phyloP scores from a whole-genome alignment of 1,140 invertebrate species.

The Wiebesia pumilae region DNA sequence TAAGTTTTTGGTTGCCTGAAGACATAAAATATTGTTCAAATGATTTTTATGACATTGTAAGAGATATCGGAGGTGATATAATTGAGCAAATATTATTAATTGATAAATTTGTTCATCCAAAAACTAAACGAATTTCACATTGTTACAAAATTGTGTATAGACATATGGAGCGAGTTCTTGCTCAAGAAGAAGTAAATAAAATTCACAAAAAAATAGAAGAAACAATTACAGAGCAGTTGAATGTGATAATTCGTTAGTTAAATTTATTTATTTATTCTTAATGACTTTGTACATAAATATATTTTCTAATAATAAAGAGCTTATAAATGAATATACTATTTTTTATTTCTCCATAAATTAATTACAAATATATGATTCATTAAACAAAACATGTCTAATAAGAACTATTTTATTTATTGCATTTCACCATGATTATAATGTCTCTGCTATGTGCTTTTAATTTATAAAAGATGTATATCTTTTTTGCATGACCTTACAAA shows the following conservation, averaged over 20 bases:
- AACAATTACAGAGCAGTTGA: constrained; percentile 77
- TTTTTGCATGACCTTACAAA: too few relatives aligned
- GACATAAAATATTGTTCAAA: constrained; percentile 82
- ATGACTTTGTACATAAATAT: constrained; percentile 21
- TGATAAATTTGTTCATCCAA: constrained; percentile 92
- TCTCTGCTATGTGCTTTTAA: constrained; percentile 55
- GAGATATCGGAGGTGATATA: constrained; percentile 89
- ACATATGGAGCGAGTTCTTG: constrained; percentile 92
- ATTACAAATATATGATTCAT: constrained; percentile 64
- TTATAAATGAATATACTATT: constrained; percentile 66
- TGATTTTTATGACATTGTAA: constrained; percentile 96
- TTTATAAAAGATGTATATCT: constrained; percentile 50
- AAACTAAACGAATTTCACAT: constrained; percentile 87
- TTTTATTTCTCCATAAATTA: constrained; percentile 68
- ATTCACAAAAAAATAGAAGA: constrained; percentile 88
- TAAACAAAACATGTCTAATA: constrained; percentile 62
- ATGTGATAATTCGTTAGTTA: constrained; percentile 83
- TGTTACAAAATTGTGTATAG: constrained; percentile 96
- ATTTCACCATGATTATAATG: constrained; percentile 61
- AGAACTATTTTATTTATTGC: constrained; percentile 58
- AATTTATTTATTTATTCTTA: not conserved
- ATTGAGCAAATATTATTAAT: constrained; percentile 93
- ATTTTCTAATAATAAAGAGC: constrained; percentile 32
- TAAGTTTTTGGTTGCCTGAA: constrained; percentile 96
- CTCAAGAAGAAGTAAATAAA: constrained; percentile 90